A percentile compares a stretch with the other conserved stretches of the same genome.
phyloP scores from a whole-genome alignment of 2,113 vertebrate genomes.

The Thymallus thymallus region DNA sequence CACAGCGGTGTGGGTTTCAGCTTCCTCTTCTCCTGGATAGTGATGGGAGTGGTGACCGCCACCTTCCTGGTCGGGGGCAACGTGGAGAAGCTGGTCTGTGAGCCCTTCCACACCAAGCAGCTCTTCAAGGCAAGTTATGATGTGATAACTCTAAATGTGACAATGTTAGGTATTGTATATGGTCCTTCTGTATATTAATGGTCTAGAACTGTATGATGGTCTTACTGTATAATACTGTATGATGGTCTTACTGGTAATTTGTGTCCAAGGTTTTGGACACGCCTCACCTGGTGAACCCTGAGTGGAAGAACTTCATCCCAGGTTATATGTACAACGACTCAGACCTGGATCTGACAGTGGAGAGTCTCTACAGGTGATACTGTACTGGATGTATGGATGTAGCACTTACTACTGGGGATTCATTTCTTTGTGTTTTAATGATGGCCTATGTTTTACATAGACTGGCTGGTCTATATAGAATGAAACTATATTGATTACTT shows the following conservation, averaged over 20 bases:
- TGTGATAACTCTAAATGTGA: no score
- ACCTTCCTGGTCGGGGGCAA: constrained; percentile 88
- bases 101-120: constrained; percentile 84
- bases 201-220: no score
- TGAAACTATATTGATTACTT: no score
- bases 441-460: no score
- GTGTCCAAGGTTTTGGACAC: constrained; percentile 85
- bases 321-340: constrained; percentile 84
- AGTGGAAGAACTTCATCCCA: constrained; percentile 90
- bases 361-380: constrained; percentile 89
- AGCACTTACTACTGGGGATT: no score
- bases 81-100: constrained; percentile 89
- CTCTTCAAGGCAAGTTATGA: constrained; percentile 82
- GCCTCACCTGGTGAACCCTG: constrained; percentile 81
- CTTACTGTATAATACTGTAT: no score
- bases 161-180: no score
- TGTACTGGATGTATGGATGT: no score
- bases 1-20: constrained; percentile 89
- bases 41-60: constrained; percentile 84
- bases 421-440: no score
- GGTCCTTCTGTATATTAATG: no score
- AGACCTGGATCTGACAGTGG: constrained; percentile 83
- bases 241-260: background rate
- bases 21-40: constrained; percentile 91
- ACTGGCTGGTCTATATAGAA: no score